Percentiles rank a stretch among this genome's conserved stretches.
These are phyloP conservation scores for Porites cylindrica DNA, from an alignment of 92 coral and sea anemone species.

Conservation along the genomic window DNA sequence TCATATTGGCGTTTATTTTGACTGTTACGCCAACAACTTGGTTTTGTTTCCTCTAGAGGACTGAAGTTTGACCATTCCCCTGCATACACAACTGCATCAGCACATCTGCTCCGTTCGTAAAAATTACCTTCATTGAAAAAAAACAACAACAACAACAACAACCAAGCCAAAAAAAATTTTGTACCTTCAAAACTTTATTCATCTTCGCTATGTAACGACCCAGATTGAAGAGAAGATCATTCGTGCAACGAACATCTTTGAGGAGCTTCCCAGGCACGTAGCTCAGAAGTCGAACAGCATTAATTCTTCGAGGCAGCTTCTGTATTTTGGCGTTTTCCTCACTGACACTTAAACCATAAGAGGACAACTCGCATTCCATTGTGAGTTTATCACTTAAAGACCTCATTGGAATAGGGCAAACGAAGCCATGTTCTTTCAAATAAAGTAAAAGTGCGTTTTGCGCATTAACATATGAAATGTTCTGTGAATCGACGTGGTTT, in stretches of 20 bases:
- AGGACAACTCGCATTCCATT: neutral
- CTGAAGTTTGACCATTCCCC: too few relatives aligned
- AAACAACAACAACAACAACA: too few relatives aligned
- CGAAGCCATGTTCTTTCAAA: conserved; percentile 55
- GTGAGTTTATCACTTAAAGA: conserved; percentile 38
- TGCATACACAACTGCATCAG: too few relatives aligned
- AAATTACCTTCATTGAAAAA: too few relatives aligned
- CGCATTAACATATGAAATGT: conserved; percentile 58
- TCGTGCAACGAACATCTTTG: conserved; percentile 31
- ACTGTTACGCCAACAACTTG: too few relatives aligned
- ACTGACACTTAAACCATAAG: neutral
- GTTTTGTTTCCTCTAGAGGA: too few relatives aligned
- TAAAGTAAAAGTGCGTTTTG: conserved; percentile 62
- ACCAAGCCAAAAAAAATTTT: neutral
- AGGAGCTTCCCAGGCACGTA: conserved; percentile 65
- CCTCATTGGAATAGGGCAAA: conserved; percentile 60
- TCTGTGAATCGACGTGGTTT: conserved; percentile 65
- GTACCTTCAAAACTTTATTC: conserved; percentile 62
- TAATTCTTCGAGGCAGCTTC: neutral
- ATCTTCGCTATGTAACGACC: conserved; percentile 65
- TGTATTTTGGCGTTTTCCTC: neutral
- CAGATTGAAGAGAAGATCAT: conserved; percentile 38
- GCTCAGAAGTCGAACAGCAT: conserved; percentile 68
- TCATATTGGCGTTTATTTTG: too few relatives aligned
- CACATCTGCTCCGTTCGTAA: too few relatives aligned